phyloP scores from a whole-genome alignment of 2,888 invertebrate genomes.

The Luperina testacea region DNA sequence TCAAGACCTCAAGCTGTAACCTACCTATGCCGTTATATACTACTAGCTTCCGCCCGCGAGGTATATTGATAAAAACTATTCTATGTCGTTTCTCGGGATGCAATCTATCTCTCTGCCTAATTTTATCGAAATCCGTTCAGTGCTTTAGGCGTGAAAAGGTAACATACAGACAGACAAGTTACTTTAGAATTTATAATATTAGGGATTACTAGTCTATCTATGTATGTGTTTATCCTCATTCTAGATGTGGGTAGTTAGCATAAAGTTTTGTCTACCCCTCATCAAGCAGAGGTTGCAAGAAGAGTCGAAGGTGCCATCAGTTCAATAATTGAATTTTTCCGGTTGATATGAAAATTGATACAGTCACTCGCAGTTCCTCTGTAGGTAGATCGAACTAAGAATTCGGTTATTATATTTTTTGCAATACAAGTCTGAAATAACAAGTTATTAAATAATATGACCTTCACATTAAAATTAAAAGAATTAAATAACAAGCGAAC shows the following conservation, averaged over 20 bases:
- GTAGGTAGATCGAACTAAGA: background rate
- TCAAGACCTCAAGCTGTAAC: too few relatives aligned
- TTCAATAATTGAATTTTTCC: background rate
- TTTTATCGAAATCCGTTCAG: too few relatives aligned
- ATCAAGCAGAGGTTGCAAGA: background rate
- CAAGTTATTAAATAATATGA: constrained; percentile 23
- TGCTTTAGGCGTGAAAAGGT: too few relatives aligned
- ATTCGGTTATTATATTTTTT: constrained; percentile 13
- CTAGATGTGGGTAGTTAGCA: background rate
- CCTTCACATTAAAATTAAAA: background rate
- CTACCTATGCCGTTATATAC: too few relatives aligned
- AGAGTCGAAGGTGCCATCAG: background rate
- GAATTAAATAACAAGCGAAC: constrained; percentile 57
- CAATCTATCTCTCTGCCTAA: too few relatives aligned
- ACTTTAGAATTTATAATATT: too few relatives aligned
- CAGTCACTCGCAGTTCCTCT: background rate
- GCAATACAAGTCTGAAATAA: constrained; percentile 15
- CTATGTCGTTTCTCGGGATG: too few relatives aligned
- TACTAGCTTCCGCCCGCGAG: too few relatives aligned
- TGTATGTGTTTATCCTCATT: background rate
- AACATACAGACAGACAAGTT: too few relatives aligned
- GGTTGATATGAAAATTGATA: background rate
- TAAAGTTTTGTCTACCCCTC: too few relatives aligned
- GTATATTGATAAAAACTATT: too few relatives aligned
- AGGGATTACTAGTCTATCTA: too few relatives aligned